Conservation (phyloP, 2,888 invertebrate species). For the Standfussiana lucernea region DNA sequence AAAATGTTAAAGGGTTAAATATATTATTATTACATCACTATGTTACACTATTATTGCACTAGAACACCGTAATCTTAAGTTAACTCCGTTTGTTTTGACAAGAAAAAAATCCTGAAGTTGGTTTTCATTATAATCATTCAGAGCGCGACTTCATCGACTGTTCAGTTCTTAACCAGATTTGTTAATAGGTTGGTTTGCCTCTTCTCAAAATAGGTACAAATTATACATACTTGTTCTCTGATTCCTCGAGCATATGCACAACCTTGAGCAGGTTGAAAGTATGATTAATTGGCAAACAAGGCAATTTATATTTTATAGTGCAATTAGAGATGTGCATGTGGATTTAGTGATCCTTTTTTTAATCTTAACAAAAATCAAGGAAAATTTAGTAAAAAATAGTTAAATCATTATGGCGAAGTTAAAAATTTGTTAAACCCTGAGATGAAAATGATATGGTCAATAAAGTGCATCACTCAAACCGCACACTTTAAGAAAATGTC, state of each 20-base stretch:
- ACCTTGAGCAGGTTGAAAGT: slow-evolving; percentile 3
- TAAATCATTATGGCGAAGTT: too few species aligned
- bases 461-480: too few species aligned
- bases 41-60: background rate
- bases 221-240: background rate
- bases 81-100: background rate
- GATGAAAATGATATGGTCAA: too few species aligned
- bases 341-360: too few species aligned
- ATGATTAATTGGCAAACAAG: slow-evolving; percentile 27
- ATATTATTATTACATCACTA: background rate
- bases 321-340: too few species aligned
- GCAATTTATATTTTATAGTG: slow-evolving; percentile 24
- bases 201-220: slow-evolving; percentile 1
- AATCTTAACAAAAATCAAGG: too few species aligned
- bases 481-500: too few species aligned
- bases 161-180: background rate
- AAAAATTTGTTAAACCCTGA: too few species aligned
- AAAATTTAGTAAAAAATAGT: too few species aligned
- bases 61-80: background rate
- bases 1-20: background rate
- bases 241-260: too few species aligned
- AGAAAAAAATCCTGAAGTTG: background rate
- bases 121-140: background rate
- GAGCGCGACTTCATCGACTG: too few species aligned
- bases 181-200: background rate